Percentiles rank a stretch among this genome's conserved stretches.
phyloP scores from a whole-genome alignment of 2,888 invertebrate genomes.

The Lysandra bellargus region DNA sequence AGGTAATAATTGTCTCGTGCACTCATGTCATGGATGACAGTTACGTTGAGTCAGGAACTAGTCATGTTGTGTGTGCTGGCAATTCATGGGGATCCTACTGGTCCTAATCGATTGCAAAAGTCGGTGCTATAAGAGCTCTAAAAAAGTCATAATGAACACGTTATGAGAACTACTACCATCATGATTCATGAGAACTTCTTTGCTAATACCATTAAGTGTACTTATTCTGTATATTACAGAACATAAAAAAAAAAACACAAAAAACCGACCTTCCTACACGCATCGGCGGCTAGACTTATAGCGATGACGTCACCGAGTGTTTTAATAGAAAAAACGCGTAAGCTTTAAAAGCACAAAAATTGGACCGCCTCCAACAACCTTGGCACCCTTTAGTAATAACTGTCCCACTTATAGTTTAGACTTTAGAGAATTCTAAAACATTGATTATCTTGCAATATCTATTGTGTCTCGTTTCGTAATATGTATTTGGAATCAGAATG shows the following conservation, averaged over 20 bases:
- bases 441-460: slow-evolving; percentile 34
- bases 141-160: no score
- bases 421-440: slow-evolving; percentile 50
- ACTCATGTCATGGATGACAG: no score
- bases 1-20: no score
- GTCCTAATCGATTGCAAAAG: no score
- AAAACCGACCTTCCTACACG: slow-evolving; percentile 2
- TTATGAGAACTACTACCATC: no score
- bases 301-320: neutral
- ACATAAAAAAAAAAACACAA: neutral
- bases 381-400: slow-evolving; percentile 65
- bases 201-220: neutral
- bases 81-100: no score
- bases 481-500: neutral
- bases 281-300: slow-evolving; percentile 18
- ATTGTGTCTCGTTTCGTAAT: slow-evolving; percentile 24
- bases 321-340: slow-evolving; percentile 41
- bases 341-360: slow-evolving; percentile 50
- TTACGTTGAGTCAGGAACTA: no score
- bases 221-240: no score
- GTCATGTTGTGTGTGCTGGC: no score
- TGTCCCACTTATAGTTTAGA: slow-evolving; percentile 63
- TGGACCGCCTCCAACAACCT: slow-evolving; percentile 77
- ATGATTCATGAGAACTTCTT: no score
- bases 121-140: no score